Conservation (phyloP, 1,140 invertebrate genomes). For the Lepidurus couesii region DNA sequence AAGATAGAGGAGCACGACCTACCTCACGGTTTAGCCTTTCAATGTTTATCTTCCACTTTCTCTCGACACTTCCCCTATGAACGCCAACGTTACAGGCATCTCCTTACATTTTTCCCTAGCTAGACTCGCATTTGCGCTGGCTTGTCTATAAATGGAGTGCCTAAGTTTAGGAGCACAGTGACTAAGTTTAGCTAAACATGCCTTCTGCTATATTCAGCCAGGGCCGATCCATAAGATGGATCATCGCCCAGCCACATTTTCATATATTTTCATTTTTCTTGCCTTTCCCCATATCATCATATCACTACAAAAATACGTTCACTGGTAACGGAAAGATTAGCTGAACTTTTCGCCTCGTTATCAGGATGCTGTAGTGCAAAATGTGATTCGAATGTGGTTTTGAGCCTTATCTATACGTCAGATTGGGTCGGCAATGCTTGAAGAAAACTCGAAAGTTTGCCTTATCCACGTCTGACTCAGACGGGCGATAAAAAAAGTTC, state of each 20-base stretch:
- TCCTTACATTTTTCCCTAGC: neutral
- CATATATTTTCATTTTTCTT: neutral
- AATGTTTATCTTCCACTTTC: conserved; percentile 19
- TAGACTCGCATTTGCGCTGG: neutral
- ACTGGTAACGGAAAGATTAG: no score
- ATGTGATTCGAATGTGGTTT: no score
- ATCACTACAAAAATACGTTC: neutral
- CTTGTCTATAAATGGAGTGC: conserved; percentile 27
- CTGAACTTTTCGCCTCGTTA: no score
- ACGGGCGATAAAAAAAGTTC: no score
- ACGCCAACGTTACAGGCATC: neutral
- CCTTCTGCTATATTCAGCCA: conserved; percentile 19
- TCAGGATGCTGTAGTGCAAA: no score
- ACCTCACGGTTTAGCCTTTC: neutral
- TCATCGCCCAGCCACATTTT: neutral
- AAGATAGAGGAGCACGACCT: no score
- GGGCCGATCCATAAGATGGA: neutral
- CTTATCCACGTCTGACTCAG: no score
- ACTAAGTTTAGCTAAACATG: conserved; percentile 15
- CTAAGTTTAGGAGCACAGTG: conserved; percentile 7
- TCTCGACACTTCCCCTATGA: neutral
- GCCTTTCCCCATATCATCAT: neutral
- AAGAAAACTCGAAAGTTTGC: no score
- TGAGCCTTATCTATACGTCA: no score
- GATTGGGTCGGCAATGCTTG: no score